Evolutionary conservation across 2,888 invertebrate genomes (phyloP).

Genomic region (Horisme vitalbata): DNA sequence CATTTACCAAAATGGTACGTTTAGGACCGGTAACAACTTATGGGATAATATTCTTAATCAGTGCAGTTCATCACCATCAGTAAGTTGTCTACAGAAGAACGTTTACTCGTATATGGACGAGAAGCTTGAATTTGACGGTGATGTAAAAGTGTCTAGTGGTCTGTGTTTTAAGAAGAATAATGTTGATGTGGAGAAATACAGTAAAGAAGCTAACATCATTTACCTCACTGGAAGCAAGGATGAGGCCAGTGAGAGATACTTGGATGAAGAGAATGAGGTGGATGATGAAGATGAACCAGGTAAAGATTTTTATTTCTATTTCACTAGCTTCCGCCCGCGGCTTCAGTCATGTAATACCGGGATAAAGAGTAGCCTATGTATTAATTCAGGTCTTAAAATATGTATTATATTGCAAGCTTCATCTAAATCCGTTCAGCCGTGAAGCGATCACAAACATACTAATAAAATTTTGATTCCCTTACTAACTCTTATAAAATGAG

Average conservation of each 20-base stretch:
- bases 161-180: constrained; percentile 85
- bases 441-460: no score
- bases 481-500: no score
- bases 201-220: constrained; percentile 77
- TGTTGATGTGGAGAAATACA: constrained; percentile 82
- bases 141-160: constrained; percentile 86
- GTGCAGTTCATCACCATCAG: constrained; percentile 85
- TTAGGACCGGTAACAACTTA: constrained; percentile 84
- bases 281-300: constrained; percentile 66
- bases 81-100: constrained; percentile 90
- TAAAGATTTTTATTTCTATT: constrained; percentile 25
- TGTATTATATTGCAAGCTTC: no score
- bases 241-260: constrained; percentile 45
- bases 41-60: constrained; percentile 89
- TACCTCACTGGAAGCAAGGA: constrained; percentile 66
- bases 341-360: no score
- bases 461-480: no score
- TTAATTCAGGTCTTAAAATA: no score
- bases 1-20: constrained; percentile 72
- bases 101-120: constrained; percentile 88
- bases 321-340: no score
- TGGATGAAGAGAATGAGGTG: constrained; percentile 68
- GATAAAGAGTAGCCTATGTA: no score
- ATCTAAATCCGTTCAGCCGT: no score
- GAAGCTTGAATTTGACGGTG: constrained; percentile 84